Percentiles rank a stretch among this genome's conserved stretches.
Conservation (phyloP, 2,888 invertebrate genomes). For the Zele albiditarsus region DNA sequence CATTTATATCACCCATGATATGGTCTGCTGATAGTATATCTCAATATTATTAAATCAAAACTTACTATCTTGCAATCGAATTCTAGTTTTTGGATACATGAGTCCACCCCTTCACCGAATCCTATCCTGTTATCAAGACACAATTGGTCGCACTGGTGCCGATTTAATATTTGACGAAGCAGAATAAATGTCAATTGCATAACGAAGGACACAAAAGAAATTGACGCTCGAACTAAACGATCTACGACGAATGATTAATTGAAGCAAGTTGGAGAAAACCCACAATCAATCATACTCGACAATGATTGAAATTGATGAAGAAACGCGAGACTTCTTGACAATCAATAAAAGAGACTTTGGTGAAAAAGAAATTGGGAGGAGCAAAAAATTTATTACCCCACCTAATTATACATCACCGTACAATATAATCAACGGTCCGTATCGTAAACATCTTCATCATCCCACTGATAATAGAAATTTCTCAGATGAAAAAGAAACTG, state of each 20-base stretch:
- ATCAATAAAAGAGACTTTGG: conserved; percentile 56
- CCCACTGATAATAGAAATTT: conserved; percentile 48
- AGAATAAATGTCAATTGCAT: conserved; percentile 13
- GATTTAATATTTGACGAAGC: conserved; percentile 55
- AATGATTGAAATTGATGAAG: conserved; percentile 61
- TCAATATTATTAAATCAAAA: too few relatives aligned
- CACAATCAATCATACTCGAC: background rate
- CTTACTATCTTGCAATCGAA: background rate
- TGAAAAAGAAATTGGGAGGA: conserved; percentile 36
- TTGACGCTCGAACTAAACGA: conserved; percentile 25
- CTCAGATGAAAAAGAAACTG: conserved; percentile 49
- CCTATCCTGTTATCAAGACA: conserved; percentile 61
- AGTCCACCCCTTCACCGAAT: conserved; percentile 53
- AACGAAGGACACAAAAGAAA: background rate
- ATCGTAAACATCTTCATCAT: conserved; percentile 52
- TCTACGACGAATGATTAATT: background rate
- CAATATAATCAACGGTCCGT: conserved; percentile 57
- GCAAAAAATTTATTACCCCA: conserved; percentile 35
- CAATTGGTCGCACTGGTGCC: conserved; percentile 59
- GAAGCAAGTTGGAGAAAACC: background rate
- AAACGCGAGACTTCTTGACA: conserved; percentile 63
- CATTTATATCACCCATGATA: background rate
- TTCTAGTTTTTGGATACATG: conserved; percentile 60
- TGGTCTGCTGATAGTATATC: too few relatives aligned
- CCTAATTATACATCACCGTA: conserved; percentile 46